phyloP scores from a whole-genome alignment of 1,140 invertebrate species.

The Acyrthosiphon pisum region DNA sequence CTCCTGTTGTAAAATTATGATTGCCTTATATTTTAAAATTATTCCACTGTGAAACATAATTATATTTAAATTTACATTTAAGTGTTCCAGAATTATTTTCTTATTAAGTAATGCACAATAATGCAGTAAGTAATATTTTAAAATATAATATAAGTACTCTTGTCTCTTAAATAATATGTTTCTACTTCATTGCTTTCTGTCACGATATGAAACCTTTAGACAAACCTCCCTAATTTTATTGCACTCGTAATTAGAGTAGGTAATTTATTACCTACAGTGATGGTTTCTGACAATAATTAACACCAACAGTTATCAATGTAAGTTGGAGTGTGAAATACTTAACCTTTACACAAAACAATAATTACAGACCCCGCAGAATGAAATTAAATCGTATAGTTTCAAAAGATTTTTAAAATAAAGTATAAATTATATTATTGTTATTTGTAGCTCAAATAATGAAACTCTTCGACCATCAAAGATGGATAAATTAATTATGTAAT shows the following conservation, averaged over 20 bases:
- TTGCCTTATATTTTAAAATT: neutral
- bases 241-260: neutral
- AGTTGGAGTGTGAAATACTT: neutral
- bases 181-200: constrained; percentile 21
- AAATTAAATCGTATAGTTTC: neutral
- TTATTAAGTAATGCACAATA: neutral
- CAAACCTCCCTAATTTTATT: neutral
- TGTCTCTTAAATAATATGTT: neutral
- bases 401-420: neutral
- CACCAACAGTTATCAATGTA: neutral
- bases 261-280: neutral
- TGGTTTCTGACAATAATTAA: constrained; percentile 7
- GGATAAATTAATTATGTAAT: neutral
- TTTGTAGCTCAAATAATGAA: no score
- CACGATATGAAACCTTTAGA: neutral
- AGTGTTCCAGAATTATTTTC: neutral
- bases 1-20: no score
- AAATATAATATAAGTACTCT: neutral
- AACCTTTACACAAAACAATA: neutral
- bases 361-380: neutral
- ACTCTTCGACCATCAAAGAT: neutral
- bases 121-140: no score
- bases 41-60: neutral
- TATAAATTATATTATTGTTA: neutral
- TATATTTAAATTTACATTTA: neutral